Base-by-base conservation (phyloP, 2,888 invertebrate species). In the Nematopogon swammerdamellus region DNA sequence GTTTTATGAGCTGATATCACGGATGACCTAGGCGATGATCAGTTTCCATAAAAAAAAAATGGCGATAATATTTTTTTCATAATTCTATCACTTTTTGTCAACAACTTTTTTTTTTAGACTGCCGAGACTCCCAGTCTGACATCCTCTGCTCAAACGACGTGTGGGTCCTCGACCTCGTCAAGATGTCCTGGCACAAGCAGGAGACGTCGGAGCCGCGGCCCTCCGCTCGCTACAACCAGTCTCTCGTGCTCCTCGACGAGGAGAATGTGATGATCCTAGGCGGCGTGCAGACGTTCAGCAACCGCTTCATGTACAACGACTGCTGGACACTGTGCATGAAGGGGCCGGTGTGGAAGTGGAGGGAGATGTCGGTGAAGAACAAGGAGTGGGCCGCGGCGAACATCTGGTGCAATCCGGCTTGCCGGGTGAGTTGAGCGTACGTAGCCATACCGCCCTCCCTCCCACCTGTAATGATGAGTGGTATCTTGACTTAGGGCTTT, bases 381-480 rank as follows among this genome's bases (percentile, higher is more conserved):
- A 85, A 86, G 57, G 87, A 90, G 60, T 87, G 88, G 82, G 88
- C 89, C 44, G 90, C 95, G 19, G 87, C 89, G 1, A 91, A 92
- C 63, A 88, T 95, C 64, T 95, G 95, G 93, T 95, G 94, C 67
- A 94, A 95, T 75, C 94, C 95, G 50, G 94, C 92, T 47, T 95
- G 95, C 68, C 88, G 67, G 60, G 76, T 57, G 44, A 45, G 52
- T 18, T 42, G n/a, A n/a, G n/a, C 36, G 11, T 54, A 29, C n/a
- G n/a, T n/a, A n/a, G n/a, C n/a, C n/a, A n/a, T 14, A 10, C 14
- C 14, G 14, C 36, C 14, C 14, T 30, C 14, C 14, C 14, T 30
- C 14, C n/a, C n/a, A n/a, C n/a, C n/a, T n/a, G n/a, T n/a, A n/a
- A n/a, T n/a, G n/a, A n/a, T 44, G 10, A 44, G 18, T 10, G 8